These are phyloP conservation scores for Eucera pruinosa DNA, from an alignment of 2,888 invertebrate species.

Conservation along the genomic window DNA sequence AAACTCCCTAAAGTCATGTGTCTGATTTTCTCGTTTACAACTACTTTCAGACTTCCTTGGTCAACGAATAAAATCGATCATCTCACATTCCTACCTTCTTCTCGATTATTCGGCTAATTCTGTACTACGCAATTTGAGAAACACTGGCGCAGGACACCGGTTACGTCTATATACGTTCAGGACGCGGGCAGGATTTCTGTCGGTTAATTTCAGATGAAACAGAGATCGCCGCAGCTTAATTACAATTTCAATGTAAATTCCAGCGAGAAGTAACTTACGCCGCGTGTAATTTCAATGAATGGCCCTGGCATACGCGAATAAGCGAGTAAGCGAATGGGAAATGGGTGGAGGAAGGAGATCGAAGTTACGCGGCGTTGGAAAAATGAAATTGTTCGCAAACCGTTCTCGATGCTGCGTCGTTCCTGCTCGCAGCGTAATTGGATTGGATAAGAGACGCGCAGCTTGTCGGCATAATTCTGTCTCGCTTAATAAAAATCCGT, in stretches of 20 bases:
- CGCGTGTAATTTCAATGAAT: conserved; percentile 59
- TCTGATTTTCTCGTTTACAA: no score
- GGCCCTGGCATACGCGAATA: conserved; percentile 11
- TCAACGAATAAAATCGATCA: no score
- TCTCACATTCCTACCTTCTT: no score
- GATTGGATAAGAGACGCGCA: conserved; percentile 45
- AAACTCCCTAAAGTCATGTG: no score
- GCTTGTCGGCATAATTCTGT: conserved; percentile 45
- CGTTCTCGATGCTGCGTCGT: conserved; percentile 21
- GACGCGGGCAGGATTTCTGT: conserved; percentile 43
- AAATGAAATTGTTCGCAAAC: conserved; percentile 51
- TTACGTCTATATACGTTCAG: conserved; percentile 51
- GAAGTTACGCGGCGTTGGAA: conserved; percentile 40
- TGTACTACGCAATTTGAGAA: conserved; percentile 26
- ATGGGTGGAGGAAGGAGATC: neutral
- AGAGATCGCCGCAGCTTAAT: conserved; percentile 59
- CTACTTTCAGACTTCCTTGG: no score
- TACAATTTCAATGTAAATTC: conserved; percentile 61
- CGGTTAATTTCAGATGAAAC: conserved; percentile 60
- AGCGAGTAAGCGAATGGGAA: neutral
- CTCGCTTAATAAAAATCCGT: conserved; percentile 40
- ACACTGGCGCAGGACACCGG: conserved; percentile 31
- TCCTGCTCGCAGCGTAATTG: conserved; percentile 40
- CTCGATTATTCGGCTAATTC: no score
- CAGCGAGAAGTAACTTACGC: conserved; percentile 55